Conservation (phyloP, 2,113 vertebrate genomes). For the Myanophis thanlyinensis region DNA sequence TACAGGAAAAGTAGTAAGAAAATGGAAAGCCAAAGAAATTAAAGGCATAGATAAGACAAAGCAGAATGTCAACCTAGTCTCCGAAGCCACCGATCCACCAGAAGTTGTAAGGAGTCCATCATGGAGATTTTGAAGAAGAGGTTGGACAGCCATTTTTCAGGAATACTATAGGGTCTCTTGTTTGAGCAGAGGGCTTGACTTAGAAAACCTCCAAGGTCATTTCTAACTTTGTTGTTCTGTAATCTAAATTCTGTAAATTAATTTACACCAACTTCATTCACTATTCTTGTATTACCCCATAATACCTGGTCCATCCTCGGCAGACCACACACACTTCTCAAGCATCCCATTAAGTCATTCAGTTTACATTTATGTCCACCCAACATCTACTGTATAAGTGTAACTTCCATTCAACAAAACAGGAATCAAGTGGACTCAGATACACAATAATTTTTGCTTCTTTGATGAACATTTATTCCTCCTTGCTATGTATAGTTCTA, state of each 20-base stretch:
- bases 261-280: background rate
- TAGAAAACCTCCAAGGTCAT: background rate
- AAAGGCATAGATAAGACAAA: background rate
- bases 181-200: background rate
- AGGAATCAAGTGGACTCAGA: background rate
- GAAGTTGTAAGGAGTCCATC: background rate
- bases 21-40: background rate
- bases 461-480: background rate
- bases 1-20: background rate
- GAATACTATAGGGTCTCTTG: background rate
- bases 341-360: background rate
- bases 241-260: background rate
- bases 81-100: background rate
- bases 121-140: background rate
- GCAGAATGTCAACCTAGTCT: background rate
- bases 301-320: background rate
- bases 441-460: background rate
- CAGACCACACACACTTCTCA: background rate
- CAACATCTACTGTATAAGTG: background rate
- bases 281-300: background rate
- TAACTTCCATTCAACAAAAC: background rate
- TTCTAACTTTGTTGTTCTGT: background rate
- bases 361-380: background rate
- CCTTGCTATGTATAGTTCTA: background rate
- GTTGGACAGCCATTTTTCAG: background rate